phyloP scores from a whole-genome alignment of 1,140 invertebrate species.

The Zaprionus camerounensis region DNA sequence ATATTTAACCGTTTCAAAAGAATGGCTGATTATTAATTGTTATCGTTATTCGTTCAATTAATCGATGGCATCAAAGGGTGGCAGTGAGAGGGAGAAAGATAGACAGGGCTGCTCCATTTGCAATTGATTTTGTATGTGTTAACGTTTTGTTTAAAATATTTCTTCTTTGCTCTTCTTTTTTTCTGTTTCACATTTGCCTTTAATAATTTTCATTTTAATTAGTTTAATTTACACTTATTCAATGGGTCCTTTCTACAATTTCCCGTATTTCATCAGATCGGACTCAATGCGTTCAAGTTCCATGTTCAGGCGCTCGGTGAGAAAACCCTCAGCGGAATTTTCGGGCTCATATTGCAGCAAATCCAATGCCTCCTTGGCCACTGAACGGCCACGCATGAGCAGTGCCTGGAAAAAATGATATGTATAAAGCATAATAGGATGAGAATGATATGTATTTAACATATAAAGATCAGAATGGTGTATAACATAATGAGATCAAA shows the following conservation, averaged over 20 bases:
- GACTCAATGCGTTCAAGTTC: constrained; percentile 75
- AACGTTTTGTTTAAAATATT: constrained; percentile 82
- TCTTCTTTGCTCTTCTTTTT: constrained; percentile 46
- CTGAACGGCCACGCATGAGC: constrained; percentile 85
- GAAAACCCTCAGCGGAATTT: constrained; percentile 89
- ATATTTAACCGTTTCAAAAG: not conserved
- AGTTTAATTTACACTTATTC: constrained; percentile 33
- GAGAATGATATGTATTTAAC: too few relatives aligned
- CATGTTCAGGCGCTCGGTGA: constrained; percentile 85
- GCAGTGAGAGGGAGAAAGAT: not conserved
- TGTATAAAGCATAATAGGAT: too few relatives aligned
- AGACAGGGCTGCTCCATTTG: not conserved
- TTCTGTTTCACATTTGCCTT: constrained; percentile 20
- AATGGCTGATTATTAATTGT: not conserved
- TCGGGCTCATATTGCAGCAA: constrained; percentile 89
- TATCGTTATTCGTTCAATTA: not conserved
- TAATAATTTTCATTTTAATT: constrained; percentile 1
- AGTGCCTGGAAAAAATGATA: constrained; percentile 48
- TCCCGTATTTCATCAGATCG: constrained; percentile 67
- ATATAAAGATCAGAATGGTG: too few relatives aligned
- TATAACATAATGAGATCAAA: not conserved
- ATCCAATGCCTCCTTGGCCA: constrained; percentile 87
- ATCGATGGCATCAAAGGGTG: not conserved
- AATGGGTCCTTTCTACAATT: constrained; percentile 25
- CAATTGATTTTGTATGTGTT: constrained; percentile 55